These are phyloP conservation scores for Stichodactyla mertensii DNA, from an alignment of 64 coral and sea anemone genomes.

Conservation along the genomic window DNA sequence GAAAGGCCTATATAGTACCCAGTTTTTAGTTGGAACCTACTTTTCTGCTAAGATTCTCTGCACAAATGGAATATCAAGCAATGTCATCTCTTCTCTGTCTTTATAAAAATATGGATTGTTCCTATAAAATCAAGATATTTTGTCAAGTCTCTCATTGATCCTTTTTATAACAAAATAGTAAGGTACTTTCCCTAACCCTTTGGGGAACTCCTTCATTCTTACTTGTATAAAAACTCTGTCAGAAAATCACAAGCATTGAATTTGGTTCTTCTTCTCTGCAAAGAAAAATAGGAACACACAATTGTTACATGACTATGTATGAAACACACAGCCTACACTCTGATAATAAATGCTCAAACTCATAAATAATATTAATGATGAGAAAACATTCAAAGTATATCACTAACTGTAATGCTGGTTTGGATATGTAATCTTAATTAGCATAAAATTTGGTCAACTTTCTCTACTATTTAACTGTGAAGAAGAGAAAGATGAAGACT, in stretches of 20 bases:
- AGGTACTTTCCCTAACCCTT: too few relatives aligned
- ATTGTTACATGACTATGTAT: neutral
- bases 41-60: constrained; percentile 71
- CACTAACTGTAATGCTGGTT: too few relatives aligned
- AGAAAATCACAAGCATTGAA: constrained; percentile 99
- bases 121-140: constrained; percentile 16
- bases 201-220: neutral
- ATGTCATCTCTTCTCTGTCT: constrained; percentile 38
- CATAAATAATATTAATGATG: too few relatives aligned
- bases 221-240: constrained; percentile 90
- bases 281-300: neutral
- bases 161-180: too few relatives aligned
- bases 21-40: constrained; percentile 47
- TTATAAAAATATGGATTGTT: constrained; percentile 70
- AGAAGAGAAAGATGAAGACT: too few relatives aligned
- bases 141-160: too few relatives aligned
- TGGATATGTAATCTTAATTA: too few relatives aligned
- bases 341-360: too few relatives aligned
- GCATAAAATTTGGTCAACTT: too few relatives aligned
- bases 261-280: constrained; percentile 97
- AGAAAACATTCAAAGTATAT: too few relatives aligned
- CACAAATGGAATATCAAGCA: constrained; percentile 96
- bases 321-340: neutral
- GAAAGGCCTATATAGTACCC: too few relatives aligned
- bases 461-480: too few relatives aligned